Base-by-base conservation (phyloP, 2,113 vertebrate genomes). In the Dipodomys spectabilis region DNA sequence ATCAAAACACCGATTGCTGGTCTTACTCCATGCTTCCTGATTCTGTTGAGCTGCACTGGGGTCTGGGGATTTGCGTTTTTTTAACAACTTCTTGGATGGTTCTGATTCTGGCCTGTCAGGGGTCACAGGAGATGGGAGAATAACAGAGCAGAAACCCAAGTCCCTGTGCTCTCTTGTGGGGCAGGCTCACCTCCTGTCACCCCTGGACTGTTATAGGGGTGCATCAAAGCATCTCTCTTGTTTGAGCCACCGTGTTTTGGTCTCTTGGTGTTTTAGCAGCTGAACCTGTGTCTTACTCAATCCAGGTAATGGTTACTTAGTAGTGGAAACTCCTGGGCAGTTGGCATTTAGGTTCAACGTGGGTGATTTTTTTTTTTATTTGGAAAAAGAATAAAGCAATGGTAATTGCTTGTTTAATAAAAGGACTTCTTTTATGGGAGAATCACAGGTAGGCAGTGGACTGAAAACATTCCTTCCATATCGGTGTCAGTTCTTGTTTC, bases 311-410 rank as follows among this genome's bases (percentile, higher is more conserved):
- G 28, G 23, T 87, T 91, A 73, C 25, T 32, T 45, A 27, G 49
- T 25, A 62, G 73, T 78, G 81, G 64, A 39, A 23, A 18, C 18
- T 73, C 45, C 44, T 75, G 32, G 12, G 19, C 15, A 74, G 74
- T 32, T 82, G 92, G 64, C 57, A 64, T 5, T 82, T 57, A 95
- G n/a, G 81, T 93, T 95, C 30, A 6, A 84, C 57, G 60, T 65
- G 73, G 73, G 39, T 91, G 73, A 87, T 15, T 96, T 95, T 96
- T 93, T 93, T 39, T 39, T 39, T 39, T 39, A 96, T 94, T 95
- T 91, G 84, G 94, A 96, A 92, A 96, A 91, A 86, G 77, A 87
- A 94, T 91, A 94, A 95, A 95, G 83, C 92, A 91, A 83, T 95
- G 77, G 45, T 19, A 27, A 87, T 86, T 91, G 35, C 93, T 93